Conservation (phyloP, 2,888 invertebrate genomes). For the Capitulum mitella region DNA sequence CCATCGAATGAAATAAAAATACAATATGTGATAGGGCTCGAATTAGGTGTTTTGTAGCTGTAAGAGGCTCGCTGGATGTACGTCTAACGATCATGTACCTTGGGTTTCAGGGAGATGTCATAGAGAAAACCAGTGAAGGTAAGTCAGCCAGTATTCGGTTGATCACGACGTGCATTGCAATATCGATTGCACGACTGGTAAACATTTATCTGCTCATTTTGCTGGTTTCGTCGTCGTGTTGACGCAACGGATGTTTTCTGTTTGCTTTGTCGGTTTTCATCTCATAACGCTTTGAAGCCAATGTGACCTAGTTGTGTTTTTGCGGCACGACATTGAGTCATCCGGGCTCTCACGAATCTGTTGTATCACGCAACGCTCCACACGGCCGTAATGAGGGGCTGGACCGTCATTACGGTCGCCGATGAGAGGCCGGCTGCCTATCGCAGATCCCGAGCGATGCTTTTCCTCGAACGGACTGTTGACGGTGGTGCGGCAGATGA, state of each 20-base stretch:
- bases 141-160: not conserved
- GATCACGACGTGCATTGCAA: too few species aligned
- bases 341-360: not conserved
- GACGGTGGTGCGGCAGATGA: slow-evolving; percentile 57
- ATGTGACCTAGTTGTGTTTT: not conserved
- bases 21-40: too few species aligned
- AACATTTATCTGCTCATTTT: too few species aligned
- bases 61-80: too few species aligned
- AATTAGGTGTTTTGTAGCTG: too few species aligned
- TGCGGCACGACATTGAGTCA: not conserved
- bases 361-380: too few species aligned
- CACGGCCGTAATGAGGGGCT: too few species aligned
- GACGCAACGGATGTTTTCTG: not conserved
- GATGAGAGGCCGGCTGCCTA: too few species aligned
- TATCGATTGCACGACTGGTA: not conserved
- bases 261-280: not conserved
- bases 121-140: not conserved
- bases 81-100: too few species aligned
- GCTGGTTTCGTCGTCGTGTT: too few species aligned
- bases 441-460: not conserved
- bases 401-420: not conserved
- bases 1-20: too few species aligned
- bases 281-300: not conserved
- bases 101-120: not conserved
- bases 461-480: not conserved